A percentile compares a stretch with the other conserved stretches of the same genome.
These are phyloP conservation scores for Ceratotherium simum DNA, from an alignment of 2,113 vertebrate genomes.

Conservation along the genomic window DNA sequence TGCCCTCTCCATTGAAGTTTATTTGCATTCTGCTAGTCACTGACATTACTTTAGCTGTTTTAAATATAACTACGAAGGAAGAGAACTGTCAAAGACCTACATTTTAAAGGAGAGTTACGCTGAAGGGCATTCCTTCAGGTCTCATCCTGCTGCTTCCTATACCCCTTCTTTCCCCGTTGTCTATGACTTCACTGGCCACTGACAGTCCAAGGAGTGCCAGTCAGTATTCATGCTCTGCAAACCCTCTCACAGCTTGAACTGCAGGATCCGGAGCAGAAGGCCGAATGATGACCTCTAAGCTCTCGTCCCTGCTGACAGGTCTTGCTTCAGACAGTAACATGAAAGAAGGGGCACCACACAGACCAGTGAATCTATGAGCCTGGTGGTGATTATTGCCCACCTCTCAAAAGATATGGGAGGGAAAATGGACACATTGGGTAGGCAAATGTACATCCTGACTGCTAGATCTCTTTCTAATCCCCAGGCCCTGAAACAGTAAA, in stretches of 20 bases:
- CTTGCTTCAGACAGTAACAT: neutral
- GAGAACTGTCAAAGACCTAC: neutral
- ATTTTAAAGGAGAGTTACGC: neutral
- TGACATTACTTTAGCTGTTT: neutral
- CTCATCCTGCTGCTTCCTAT: neutral
- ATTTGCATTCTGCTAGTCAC: neutral
- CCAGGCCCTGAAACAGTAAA: neutral
- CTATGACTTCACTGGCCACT: neutral
- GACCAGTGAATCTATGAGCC: neutral
- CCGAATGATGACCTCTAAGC: neutral
- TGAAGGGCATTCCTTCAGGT: neutral
- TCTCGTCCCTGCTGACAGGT: neutral
- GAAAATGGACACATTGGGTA: neutral
- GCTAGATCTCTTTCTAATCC: neutral
- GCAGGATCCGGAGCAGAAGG: neutral
- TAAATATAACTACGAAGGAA: neutral
- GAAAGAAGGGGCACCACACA: neutral
- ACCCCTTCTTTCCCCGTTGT: too few species aligned
- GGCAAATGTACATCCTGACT: neutral
- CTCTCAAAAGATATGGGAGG: neutral
- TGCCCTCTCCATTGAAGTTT: neutral
- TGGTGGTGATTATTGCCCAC: neutral
- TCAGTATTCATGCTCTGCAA: neutral
- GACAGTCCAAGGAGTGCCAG: neutral
- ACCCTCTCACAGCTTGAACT: neutral